Evolutionary conservation across 2,888 invertebrate genomes (phyloP), one percentile per base, ranked within the genome.

Genomic region (Volucella inanis): DNA sequence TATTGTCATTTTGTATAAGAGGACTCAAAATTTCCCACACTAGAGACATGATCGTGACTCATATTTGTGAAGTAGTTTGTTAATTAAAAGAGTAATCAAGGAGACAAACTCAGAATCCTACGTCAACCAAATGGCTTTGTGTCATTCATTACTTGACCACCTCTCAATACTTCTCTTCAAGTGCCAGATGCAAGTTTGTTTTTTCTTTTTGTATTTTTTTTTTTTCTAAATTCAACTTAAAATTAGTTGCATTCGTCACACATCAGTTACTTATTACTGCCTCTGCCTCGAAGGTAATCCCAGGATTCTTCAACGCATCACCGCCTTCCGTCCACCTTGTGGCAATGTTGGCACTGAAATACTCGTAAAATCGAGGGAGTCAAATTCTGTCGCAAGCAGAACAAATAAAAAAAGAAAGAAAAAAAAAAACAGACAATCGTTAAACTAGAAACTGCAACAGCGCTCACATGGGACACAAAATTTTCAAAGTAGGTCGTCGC

Each of bases 401-500:
- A 22, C 22, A 6, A 22, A n/a, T n/a, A n/a, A n/a, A 3, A 12
- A 50, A 43, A 8, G 39, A 65, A 59, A 45, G 41, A 80, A n/a
- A 50, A 43, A 11, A 39, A 67, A 59, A 52, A 49, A 80, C 49
- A 61, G 49, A 62, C 49, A 70, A 61, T n/a, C 68, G 45, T 74
- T 62, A 59, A 59, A 71, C 41, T 62, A 74, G 54, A 3, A 74
- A 31, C 65, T 64, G 57, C 54, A 49, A 38, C 74, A 70, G 38
- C 31, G 2, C 57, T 76, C 76, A 80, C 80, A 85, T 67, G 72
- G 59, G 57, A 76, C 49, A 76, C 45, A 62, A 57, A 14, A 3
- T 22, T 61, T 22, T 22, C 50, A 77, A 85, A 85, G 81, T 85
- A 85, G 85, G 85, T 85, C 85, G 80, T 85, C 76, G 67, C 64